Evolutionary conservation across 2,113 vertebrate genomes (phyloP).

Genomic region (Canis aureus): DNA sequence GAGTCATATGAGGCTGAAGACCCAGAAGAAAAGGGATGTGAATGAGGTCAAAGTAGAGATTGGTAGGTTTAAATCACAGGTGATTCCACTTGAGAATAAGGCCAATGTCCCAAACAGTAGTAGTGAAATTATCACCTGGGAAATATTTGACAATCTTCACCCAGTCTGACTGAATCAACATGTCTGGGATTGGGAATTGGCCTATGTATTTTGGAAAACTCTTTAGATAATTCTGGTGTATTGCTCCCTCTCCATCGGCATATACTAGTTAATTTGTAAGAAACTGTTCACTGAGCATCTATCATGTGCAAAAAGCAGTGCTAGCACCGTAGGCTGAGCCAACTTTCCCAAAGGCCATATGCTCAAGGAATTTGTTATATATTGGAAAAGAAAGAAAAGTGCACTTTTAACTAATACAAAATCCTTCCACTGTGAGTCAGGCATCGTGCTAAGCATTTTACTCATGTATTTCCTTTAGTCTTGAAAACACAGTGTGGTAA

Average conservation of each 20-base stretch:
- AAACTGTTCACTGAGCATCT: not conserved
- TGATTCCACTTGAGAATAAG: not conserved
- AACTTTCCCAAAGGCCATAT: not conserved
- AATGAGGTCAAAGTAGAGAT: not conserved
- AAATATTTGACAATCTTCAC: slow-evolving; percentile 10
- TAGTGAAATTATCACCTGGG: not conserved
- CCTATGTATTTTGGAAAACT: not conserved
- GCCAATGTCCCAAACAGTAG: not conserved
- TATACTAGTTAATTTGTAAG: not conserved
- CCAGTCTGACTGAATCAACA: not conserved
- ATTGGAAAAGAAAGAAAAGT: not conserved
- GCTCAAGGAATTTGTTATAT: not conserved
- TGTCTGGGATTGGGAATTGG: not conserved
- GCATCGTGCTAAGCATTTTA: not conserved
- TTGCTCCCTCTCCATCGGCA: not conserved
- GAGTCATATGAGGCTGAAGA: not conserved
- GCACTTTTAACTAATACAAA: not conserved
- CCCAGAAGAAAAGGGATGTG: not conserved
- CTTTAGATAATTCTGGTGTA: not conserved
- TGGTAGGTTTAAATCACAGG: not conserved
- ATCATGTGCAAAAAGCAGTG: not conserved
- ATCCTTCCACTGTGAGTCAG: not conserved
- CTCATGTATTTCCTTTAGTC: not conserved
- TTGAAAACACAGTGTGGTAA: not conserved
- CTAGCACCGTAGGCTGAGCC: not conserved